Conservation (phyloP, 1,140 invertebrate genomes). For the Holcopasites calliopsidis region DNA sequence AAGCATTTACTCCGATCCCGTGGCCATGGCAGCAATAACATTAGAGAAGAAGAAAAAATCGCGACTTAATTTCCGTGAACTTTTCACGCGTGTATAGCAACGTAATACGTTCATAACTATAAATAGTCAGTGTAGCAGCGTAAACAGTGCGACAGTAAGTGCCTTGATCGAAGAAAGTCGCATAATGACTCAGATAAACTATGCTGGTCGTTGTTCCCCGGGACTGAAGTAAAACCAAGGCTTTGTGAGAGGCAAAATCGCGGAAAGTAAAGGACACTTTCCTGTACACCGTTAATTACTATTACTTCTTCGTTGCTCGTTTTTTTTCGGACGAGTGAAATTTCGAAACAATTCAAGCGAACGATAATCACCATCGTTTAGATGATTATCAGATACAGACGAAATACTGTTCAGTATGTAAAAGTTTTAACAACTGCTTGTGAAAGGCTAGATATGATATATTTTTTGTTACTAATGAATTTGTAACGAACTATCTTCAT, state of each 20-base stretch:
- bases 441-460: neutral
- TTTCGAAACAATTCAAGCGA: neutral
- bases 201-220: neutral
- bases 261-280: too few relatives aligned
- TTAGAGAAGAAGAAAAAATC: neutral
- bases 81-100: neutral
- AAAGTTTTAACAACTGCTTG: slow-evolving; percentile 4
- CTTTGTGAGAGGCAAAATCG: neutral
- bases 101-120: slow-evolving; percentile 7
- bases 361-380: neutral
- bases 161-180: slow-evolving; percentile 21
- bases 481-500: too few relatives aligned
- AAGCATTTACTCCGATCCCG: neutral
- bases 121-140: slow-evolving; percentile 1
- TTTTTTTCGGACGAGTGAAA: neutral
- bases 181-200: neutral
- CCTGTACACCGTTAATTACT: too few relatives aligned
- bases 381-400: neutral
- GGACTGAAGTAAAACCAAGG: neutral
- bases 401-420: neutral
- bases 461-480: neutral
- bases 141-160: neutral
- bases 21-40: neutral
- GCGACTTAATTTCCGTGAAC: neutral
- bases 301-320: neutral